Conservation (phyloP, 2,888 invertebrate species). For the Xylocampa areola region DNA sequence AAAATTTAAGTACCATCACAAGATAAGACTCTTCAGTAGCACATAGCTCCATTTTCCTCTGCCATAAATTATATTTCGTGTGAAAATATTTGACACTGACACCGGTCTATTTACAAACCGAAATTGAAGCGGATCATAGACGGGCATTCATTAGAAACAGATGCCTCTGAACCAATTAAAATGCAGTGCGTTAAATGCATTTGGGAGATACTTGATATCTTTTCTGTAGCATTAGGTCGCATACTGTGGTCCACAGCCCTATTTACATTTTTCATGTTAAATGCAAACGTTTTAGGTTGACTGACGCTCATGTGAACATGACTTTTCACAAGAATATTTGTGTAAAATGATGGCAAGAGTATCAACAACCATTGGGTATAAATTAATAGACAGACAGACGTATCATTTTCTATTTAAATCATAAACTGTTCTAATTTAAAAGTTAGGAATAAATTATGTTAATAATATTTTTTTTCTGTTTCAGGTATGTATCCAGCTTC, state of each 20-base stretch:
- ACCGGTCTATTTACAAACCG: conserved; percentile 50
- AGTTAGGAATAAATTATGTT: neutral
- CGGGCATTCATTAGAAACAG: conserved; percentile 79
- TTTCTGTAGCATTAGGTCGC: conserved; percentile 50
- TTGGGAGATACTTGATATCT: conserved; percentile 35
- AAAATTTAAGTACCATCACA: conserved; percentile 8
- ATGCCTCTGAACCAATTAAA: conserved; percentile 77
- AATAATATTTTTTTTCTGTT: conserved; percentile 52
- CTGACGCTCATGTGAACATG: neutral
- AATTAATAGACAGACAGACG: neutral
- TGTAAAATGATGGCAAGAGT: neutral
- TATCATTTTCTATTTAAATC: conserved; percentile 8
- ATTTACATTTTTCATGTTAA: conserved; percentile 2
- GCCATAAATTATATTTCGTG: conserved; percentile 52
- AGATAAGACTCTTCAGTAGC: conserved; percentile 16
- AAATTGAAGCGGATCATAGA: conserved; percentile 67
- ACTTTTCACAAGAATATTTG: neutral
- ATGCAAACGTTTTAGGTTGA: no score
- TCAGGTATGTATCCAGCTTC: conserved; percentile 58
- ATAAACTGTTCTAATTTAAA: neutral
- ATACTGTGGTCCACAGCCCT: conserved; percentile 30
- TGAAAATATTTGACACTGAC: conserved; percentile 62
- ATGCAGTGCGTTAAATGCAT: conserved; percentile 52
- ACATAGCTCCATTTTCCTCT: conserved; percentile 26
- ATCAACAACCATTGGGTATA: neutral